Percentiles rank a stretch among this genome's conserved stretches.
Conservation (phyloP, 2,888 invertebrate species). For the Patella ulyssiponensis region DNA sequence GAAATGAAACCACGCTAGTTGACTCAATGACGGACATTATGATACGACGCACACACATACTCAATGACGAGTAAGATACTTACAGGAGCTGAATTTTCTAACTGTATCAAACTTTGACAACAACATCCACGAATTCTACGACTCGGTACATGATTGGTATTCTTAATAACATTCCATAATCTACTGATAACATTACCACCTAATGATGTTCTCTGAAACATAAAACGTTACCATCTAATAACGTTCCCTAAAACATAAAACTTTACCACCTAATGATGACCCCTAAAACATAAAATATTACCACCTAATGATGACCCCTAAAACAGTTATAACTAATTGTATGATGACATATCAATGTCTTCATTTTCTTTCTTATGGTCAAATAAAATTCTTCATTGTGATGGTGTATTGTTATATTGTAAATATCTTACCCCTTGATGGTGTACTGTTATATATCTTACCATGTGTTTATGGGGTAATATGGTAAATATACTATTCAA, state of each 20-base stretch:
- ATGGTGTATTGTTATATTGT: too few relatives aligned
- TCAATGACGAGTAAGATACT: conserved; percentile 19
- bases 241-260: not conserved
- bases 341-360: too few relatives aligned
- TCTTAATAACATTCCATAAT: conserved; percentile 42
- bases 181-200: conserved; percentile 42
- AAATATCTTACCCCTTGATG: too few relatives aligned
- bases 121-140: conserved; percentile 49
- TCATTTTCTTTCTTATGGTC: too few relatives aligned
- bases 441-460: too few relatives aligned
- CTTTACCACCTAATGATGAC: not conserved
- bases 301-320: not conserved
- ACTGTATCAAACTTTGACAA: conserved; percentile 58
- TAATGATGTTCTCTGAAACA: conserved; percentile 43
- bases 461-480: too few relatives aligned
- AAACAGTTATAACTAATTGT: not conserved
- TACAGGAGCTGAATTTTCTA: conserved; percentile 58
- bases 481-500: too few relatives aligned
- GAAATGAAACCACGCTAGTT: too few relatives aligned
- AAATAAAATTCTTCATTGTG: too few relatives aligned
- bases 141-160: conserved; percentile 52
- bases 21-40: too few relatives aligned
- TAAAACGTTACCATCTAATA: not conserved
- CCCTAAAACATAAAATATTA: too few relatives aligned
- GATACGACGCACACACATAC: too few relatives aligned